Evolutionary conservation across 1,140 invertebrate species (phyloP), one percentile per base, ranked within the genome.

Genomic region (Bacillus rossius): DNA sequence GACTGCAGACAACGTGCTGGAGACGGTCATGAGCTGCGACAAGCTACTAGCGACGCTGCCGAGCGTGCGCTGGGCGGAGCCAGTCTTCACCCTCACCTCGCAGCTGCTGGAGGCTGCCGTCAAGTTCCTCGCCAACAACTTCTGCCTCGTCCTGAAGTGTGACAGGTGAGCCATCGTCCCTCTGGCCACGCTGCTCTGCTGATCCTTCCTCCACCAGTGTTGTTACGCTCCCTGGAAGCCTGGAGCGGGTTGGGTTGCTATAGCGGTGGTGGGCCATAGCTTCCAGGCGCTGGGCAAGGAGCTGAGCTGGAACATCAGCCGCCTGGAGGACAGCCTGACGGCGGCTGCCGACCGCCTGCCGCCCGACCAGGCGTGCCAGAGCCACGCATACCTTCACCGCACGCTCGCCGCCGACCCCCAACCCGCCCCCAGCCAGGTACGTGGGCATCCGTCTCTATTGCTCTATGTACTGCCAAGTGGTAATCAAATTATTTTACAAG

Each of bases 361-460:
- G 1, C 80, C 85, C 0, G 86, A 89, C 63, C 84, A 87, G 69
- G 85, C 86, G 1, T 89, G 87, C 65, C 79, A 80, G 52, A 84
- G 83, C 67, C 86, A 88, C 63, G 75, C 77, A 37, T 72, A 77
- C 3, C 64, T 83, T 0, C 67, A 76, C 59, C 75, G 75, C 55
- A 74, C 79, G 64, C 51, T 78, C 5, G 29, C 61, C 0, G 61
- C 68, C 3, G 63, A 34, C 29, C 29, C 4, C 5, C 29, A 34
- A n/a, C n/a, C n/a, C n/a, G n/a, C n/a, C 10, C 5, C 29, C 29
- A 34, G 29, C 29, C 29, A 34, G 29, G 29, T 34, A 34, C 10
- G 5, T 34, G 4, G 10, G 29, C 29, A 34, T 34, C n/a, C n/a
- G n/a, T n/a, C n/a, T n/a, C n/a, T n/a, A n/a, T n/a, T n/a, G n/a